A percentile compares a stretch with the other conserved stretches of the same genome.
Conservation (phyloP, 2,113 vertebrate species). For the Silurus asotus region DNA sequence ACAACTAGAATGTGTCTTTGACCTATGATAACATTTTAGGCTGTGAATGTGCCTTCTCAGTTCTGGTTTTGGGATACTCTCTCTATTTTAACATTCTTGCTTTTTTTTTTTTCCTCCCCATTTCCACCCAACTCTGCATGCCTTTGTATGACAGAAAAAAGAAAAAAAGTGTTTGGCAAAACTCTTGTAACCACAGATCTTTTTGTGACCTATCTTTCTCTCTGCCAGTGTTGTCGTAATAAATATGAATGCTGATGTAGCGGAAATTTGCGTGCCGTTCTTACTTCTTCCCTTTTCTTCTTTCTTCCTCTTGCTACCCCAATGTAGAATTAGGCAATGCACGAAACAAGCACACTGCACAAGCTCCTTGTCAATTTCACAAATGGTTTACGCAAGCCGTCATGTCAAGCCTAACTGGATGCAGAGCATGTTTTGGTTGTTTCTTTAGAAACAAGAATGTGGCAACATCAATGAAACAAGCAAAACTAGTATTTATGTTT, state of each 20-base stretch:
- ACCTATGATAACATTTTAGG: conserved; percentile 75
- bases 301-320: conserved; percentile 24
- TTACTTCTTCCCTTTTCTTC: conserved; percentile 46
- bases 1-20: conserved; percentile 71
- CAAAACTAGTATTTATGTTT: neutral
- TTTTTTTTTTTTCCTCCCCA: no score
- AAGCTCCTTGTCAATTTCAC: conserved; percentile 82
- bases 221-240: conserved; percentile 94
- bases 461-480: neutral
- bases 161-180: conserved; percentile 75
- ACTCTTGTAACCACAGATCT: conserved; percentile 86
- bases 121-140: conserved; percentile 77
- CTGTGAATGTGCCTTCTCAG: conserved; percentile 94
- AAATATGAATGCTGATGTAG: conserved; percentile 97
- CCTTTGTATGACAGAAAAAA: conserved; percentile 68
- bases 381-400: conserved; percentile 69
- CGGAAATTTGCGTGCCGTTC: conserved; percentile 82
- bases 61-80: conserved; percentile 72
- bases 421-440: conserved; percentile 28
- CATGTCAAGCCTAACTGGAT: conserved; percentile 44
- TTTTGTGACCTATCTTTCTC: conserved; percentile 85
- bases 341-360: conserved; percentile 46
- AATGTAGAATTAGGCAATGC: conserved; percentile 36
- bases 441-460: neutral
- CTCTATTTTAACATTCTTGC: conserved; percentile 60